A percentile compares a stretch with the other conserved stretches of the same genome.
Conservation (phyloP, 2,888 invertebrate species). For the Lepidochrysops patricia region DNA sequence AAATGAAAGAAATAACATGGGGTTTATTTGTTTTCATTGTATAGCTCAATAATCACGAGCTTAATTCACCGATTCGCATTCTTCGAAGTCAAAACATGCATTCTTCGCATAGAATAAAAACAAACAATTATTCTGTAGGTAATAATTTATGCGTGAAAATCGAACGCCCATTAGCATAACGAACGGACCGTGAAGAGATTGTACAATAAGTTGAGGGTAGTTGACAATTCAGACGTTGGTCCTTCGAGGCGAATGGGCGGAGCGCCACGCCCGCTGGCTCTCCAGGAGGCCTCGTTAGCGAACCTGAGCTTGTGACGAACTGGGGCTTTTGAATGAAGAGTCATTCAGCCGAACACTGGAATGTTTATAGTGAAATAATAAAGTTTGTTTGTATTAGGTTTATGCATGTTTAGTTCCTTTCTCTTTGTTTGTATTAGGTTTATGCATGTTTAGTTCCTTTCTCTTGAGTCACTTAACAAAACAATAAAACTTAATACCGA, state of each 20-base stretch:
- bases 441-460: background rate
- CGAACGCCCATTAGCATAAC: constrained; percentile 21
- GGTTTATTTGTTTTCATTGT: background rate
- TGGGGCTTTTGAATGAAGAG: constrained; percentile 19
- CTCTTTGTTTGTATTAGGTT: background rate
- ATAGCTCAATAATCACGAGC: background rate
- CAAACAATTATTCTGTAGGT: constrained; percentile 15
- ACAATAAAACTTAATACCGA: no score
- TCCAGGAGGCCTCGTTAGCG: constrained; percentile 48
- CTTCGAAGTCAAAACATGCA: background rate
- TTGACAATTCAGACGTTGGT: constrained; percentile 44
- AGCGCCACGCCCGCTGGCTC: constrained; percentile 42
- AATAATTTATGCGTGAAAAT: constrained; percentile 22
- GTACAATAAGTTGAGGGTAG: constrained; percentile 29
- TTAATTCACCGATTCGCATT: background rate
- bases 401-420: background rate
- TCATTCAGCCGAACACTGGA: constrained; percentile 15
- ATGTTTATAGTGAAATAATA: background rate
- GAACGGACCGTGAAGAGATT: constrained; percentile 21
- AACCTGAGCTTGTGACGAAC: constrained; percentile 22
- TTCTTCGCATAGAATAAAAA: constrained; percentile 6
- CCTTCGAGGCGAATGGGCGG: constrained; percentile 50
- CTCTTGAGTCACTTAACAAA: no score
- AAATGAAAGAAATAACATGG: background rate
- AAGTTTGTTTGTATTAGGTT: background rate